A percentile compares a stretch with the other conserved stretches of the same genome.
Evolutionary conservation across 2,113 vertebrate genomes (phyloP).

Genomic region (Cyrtonyx montezumae): DNA sequence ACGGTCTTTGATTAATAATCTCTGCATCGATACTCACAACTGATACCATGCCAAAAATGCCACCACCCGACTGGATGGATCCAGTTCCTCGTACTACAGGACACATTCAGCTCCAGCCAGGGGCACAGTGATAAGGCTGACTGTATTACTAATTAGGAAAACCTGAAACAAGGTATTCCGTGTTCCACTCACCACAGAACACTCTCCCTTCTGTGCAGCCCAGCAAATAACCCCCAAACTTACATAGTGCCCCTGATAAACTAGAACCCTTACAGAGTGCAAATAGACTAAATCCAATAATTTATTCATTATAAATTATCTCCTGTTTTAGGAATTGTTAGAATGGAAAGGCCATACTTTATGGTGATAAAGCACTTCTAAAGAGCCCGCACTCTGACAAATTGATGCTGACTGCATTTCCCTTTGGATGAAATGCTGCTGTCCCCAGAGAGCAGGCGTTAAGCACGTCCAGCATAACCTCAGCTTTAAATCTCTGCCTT

Average conservation of each 20-base stretch:
- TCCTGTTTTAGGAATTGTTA: background rate
- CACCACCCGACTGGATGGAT: background rate
- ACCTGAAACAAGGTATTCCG: background rate
- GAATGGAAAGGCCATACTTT: background rate
- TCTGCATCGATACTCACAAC: background rate
- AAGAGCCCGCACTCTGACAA: background rate
- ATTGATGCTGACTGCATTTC: conserved; percentile 4
- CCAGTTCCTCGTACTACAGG: background rate
- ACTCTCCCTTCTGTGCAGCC: background rate
- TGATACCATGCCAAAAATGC: background rate
- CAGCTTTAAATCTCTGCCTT: background rate
- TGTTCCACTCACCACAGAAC: background rate
- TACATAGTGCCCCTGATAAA: background rate
- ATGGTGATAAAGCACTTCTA: background rate
- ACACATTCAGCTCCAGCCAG: background rate
- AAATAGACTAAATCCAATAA: conserved; percentile 19
- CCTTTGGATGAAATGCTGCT: background rate
- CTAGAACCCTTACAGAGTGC: background rate
- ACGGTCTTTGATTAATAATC: conserved; percentile 29
- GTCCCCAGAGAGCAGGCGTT: background rate
- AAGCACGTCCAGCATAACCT: background rate
- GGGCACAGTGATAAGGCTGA: background rate
- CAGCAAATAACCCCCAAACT: background rate
- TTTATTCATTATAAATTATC: conserved; percentile 28
- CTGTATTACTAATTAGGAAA: background rate